These are phyloP conservation scores for Nysson spinosus DNA, from an alignment of 2,888 invertebrate species.

Conservation along the genomic window DNA sequence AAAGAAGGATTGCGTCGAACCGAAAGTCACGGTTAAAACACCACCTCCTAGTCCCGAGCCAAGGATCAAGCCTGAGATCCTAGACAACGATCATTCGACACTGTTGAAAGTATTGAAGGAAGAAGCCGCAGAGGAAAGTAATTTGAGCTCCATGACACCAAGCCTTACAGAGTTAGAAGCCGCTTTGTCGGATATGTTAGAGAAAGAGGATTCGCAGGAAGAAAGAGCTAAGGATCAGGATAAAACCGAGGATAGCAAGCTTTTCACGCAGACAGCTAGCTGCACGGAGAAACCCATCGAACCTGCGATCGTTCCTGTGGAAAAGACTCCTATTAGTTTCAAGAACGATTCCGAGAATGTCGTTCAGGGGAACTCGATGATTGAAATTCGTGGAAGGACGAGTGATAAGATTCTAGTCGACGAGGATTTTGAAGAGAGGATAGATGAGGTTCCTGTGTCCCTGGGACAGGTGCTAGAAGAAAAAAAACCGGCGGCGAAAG, in stretches of 20 bases:
- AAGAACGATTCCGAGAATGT: background rate
- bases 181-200: slow-evolving; percentile 74
- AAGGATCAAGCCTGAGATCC: slow-evolving; percentile 59
- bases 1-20: slow-evolving; percentile 37
- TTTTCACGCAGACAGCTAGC: background rate
- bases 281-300: slow-evolving; percentile 53
- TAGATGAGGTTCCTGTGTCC: slow-evolving; percentile 19
- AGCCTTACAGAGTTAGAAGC: slow-evolving; percentile 73
- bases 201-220: slow-evolving; percentile 58
- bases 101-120: slow-evolving; percentile 66
- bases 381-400: slow-evolving; percentile 3
- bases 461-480: slow-evolving; percentile 31
- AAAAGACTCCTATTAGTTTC: slow-evolving; percentile 23
- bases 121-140: slow-evolving; percentile 61
- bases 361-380: background rate
- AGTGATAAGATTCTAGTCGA: slow-evolving; percentile 35
- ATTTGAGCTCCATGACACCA: slow-evolving; percentile 74
- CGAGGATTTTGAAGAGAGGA: slow-evolving; percentile 9
- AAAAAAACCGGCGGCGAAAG: slow-evolving; percentile 17
- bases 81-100: slow-evolving; percentile 63
- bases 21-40: slow-evolving; percentile 58
- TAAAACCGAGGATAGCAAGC: background rate
- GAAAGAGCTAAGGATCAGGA: slow-evolving; percentile 8
- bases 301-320: slow-evolving; percentile 52
- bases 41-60: slow-evolving; percentile 71